phyloP scores from a whole-genome alignment of 2,888 invertebrate species.

The Rhamphomyia laevipes region DNA sequence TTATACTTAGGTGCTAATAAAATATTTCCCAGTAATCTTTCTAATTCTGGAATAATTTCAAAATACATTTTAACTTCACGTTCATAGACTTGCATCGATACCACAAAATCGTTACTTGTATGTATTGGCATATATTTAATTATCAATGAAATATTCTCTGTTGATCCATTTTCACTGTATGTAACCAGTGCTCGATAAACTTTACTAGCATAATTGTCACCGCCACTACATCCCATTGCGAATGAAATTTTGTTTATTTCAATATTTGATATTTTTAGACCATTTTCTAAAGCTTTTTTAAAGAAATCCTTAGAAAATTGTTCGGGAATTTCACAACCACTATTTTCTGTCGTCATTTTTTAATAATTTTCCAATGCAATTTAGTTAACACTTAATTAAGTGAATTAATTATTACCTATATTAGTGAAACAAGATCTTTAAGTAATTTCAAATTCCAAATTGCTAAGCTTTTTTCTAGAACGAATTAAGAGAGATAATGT shows the following conservation, averaged over 20 bases:
- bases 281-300: conserved; percentile 30
- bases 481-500: too few species aligned
- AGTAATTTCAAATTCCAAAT: too few species aligned
- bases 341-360: conserved; percentile 1
- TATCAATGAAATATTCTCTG: conserved; percentile 19
- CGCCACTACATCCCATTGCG: conserved; percentile 26
- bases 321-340: conserved; percentile 1
- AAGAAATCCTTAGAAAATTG: conserved; percentile 25
- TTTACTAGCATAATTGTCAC: conserved; percentile 35
- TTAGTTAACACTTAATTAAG: too few species aligned
- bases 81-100: conserved; percentile 37
- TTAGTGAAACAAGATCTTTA: too few species aligned
- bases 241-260: conserved; percentile 29
- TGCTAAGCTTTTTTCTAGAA: too few species aligned
- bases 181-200: conserved; percentile 25
- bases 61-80: conserved; percentile 39
- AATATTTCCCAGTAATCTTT: conserved; percentile 33
- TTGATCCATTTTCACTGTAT: conserved; percentile 11
- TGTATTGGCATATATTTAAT: conserved; percentile 31
- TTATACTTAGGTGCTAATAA: conserved; percentile 31
- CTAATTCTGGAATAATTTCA: conserved; percentile 37
- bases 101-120: conserved; percentile 37
- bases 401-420: too few species aligned
- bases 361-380: too few species aligned
- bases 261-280: conserved; percentile 26